These are phyloP conservation scores for Pleuronectes platessa DNA, from an alignment of 2,113 vertebrate species.

Conservation along the genomic window DNA sequence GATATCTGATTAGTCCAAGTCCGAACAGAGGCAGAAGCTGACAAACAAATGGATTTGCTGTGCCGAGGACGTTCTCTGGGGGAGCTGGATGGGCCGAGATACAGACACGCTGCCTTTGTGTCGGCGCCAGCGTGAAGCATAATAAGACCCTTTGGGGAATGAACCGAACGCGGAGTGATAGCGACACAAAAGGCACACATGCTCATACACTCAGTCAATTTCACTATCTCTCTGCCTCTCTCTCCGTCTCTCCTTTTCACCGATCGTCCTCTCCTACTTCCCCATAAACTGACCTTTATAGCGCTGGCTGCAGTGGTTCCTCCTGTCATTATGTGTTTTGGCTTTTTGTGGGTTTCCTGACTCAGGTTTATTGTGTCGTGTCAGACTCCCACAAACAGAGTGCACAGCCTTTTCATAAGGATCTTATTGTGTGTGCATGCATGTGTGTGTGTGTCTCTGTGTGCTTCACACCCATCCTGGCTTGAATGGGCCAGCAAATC, in stretches of 20 bases:
- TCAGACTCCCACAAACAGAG: constrained; percentile 20
- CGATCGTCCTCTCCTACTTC: constrained; percentile 5
- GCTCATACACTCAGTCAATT: constrained; percentile 71
- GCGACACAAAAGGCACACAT: constrained; percentile 74
- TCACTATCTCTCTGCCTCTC: constrained; percentile 47
- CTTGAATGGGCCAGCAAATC: constrained; percentile 58
- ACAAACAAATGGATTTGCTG: constrained; percentile 81
- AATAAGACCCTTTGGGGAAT: constrained; percentile 83
- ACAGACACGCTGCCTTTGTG: constrained; percentile 76
- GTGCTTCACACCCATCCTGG: constrained; percentile 24
- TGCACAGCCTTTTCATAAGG: neutral
- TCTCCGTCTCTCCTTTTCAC: constrained; percentile 17
- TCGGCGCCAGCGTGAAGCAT: constrained; percentile 64
- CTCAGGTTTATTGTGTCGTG: constrained; percentile 39
- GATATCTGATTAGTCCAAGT: constrained; percentile 76
- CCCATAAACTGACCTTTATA: constrained; percentile 62
- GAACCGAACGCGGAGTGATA: constrained; percentile 71
- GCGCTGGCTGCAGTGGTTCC: neutral
- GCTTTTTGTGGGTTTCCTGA: constrained; percentile 3
- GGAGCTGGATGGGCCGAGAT: constrained; percentile 67
- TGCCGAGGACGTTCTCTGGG: constrained; percentile 75
- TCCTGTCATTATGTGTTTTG: constrained; percentile 44
- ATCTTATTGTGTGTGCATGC: constrained; percentile 4
- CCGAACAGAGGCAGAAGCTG: constrained; percentile 64
- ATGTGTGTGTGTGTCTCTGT: neutral